A percentile compares a stretch with the other conserved stretches of the same genome.
Conservation (phyloP, 2,113 vertebrate genomes). For the Oryzias curvinotus region DNA sequence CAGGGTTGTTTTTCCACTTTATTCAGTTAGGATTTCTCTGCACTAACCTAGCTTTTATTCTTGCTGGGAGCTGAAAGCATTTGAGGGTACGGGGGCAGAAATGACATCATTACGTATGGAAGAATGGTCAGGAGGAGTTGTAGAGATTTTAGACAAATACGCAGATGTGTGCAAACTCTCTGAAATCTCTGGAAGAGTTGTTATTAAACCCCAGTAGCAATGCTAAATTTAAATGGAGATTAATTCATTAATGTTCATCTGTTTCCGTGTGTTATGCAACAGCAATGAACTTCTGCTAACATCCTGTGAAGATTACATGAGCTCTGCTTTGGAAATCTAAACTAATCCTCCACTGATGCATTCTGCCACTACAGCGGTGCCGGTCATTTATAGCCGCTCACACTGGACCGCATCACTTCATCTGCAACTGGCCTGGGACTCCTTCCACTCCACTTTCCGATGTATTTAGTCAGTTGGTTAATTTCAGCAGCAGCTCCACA, state of each 20-base stretch:
- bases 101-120: slow-evolving; percentile 16
- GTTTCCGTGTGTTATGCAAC: slow-evolving; percentile 7
- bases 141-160: not conserved
- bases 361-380: slow-evolving; percentile 6
- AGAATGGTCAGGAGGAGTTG: slow-evolving; percentile 2
- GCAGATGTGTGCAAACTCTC: slow-evolving; percentile 1
- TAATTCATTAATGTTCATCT: not conserved
- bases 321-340: slow-evolving; percentile 21
- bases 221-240: not conserved
- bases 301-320: slow-evolving; percentile 23
- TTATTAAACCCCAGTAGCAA: not conserved
- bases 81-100: slow-evolving; percentile 5
- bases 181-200: too few species aligned
- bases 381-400: slow-evolving; percentile 17
- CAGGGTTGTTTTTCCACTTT: slow-evolving; percentile 21
- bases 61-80: not conserved
- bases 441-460: slow-evolving; percentile 29
- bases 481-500: slow-evolving; percentile 32
- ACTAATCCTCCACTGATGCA: slow-evolving; percentile 43
- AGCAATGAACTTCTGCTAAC: slow-evolving; percentile 14
- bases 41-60: slow-evolving; percentile 22
- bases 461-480: slow-evolving; percentile 29
- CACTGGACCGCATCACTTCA: slow-evolving; percentile 28
- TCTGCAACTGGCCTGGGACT: slow-evolving; percentile 43
- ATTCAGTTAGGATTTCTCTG: slow-evolving; percentile 8